Base-by-base conservation (phyloP, 2,888 invertebrate species). In the Agrilus cyanescens region DNA sequence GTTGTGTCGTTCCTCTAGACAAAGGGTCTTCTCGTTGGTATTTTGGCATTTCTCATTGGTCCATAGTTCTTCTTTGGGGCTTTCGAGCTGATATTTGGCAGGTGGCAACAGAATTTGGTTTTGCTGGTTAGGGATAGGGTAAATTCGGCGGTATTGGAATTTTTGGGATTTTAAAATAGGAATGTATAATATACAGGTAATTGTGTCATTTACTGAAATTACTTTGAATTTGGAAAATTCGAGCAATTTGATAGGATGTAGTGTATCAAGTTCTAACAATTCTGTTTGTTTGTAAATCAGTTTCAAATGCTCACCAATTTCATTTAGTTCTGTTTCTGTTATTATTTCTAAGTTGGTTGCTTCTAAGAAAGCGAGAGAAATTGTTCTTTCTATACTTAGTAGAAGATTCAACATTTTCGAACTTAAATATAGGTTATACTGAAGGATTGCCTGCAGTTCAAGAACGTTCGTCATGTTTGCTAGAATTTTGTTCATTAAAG, bases 351-450 rank as follows among this genome's bases (percentile, higher is more conserved):
- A 12, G 15, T 49, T 47, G 3, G 29, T 39, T 6, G 41, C 38
- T 25, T 47, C 43, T 8, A 32, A 32, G 33, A 43, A 44, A 8
- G 50, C 46, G 35, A 49, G 14, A 1, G 42, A 38, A 1, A 50
- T 45, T n/a, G 45, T 47, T 44, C 48, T 35, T 31, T 48, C 42
- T n/a, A 48, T 47, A 20, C 2, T 46, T 32, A 37, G 44, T 10
- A 47, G 18, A 2, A 37, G 25, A 14, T 40, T 37, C 12, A 45
- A 13, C 13, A 49, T 13, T 40, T 32, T 43, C 12, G 12, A 1
- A 12, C 40, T 37, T 30, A 48, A n/a, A 16, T 41, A 44, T 15
- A 37, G 41, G 32, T 45, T 47, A 34, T 43, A 44, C 20, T 41
- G 42, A 4, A 49, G 31, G 8, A 20, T 14, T 6, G 40, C 8